Percentiles rank a stretch among this genome's conserved stretches.
These are phyloP conservation scores for Chelidonichthys spinosus DNA, from an alignment of 2,797 vertebrate genomes.

Conservation along the genomic window DNA sequence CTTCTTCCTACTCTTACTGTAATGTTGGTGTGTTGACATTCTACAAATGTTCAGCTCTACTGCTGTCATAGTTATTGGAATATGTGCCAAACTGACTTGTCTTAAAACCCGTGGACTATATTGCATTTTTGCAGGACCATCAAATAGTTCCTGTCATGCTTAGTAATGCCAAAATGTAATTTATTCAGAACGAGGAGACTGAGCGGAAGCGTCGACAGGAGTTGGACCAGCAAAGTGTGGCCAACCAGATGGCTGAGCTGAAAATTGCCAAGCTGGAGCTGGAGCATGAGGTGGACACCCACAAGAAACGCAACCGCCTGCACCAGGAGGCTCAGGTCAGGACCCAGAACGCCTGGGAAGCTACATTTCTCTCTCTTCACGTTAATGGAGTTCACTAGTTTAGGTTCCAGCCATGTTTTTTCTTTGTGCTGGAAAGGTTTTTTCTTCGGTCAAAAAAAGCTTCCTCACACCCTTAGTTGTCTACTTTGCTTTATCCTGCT, in stretches of 20 bases:
- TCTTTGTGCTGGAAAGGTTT: not conserved
- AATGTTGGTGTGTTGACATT: not conserved
- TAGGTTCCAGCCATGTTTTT: not conserved
- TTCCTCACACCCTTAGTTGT: not conserved
- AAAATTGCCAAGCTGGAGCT: slow-evolving; percentile 88
- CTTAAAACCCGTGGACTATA: not conserved
- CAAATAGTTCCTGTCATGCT: not conserved
- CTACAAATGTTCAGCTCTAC: not conserved
- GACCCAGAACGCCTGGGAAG: slow-evolving; percentile 75
- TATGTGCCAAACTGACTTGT: not conserved
- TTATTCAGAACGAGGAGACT: slow-evolving; percentile 87
- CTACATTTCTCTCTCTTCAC: not conserved
- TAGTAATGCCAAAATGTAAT: slow-evolving; percentile 16
- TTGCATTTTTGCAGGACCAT: slow-evolving; percentile 3
- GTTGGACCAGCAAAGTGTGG: slow-evolving; percentile 84
- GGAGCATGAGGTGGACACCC: slow-evolving; percentile 88
- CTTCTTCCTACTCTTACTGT: not conserved
- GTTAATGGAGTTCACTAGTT: not conserved
- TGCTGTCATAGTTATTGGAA: not conserved
- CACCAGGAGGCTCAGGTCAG: slow-evolving; percentile 92
- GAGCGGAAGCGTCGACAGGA: slow-evolving; percentile 87
- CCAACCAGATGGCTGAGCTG: slow-evolving; percentile 88
- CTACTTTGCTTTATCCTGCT: not conserved
- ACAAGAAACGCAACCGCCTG: slow-evolving; percentile 89
- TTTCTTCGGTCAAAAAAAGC: slow-evolving; percentile 8